These are phyloP conservation scores for Lepidurus arcticus DNA, from an alignment of 1,140 invertebrate species.

Conservation along the genomic window DNA sequence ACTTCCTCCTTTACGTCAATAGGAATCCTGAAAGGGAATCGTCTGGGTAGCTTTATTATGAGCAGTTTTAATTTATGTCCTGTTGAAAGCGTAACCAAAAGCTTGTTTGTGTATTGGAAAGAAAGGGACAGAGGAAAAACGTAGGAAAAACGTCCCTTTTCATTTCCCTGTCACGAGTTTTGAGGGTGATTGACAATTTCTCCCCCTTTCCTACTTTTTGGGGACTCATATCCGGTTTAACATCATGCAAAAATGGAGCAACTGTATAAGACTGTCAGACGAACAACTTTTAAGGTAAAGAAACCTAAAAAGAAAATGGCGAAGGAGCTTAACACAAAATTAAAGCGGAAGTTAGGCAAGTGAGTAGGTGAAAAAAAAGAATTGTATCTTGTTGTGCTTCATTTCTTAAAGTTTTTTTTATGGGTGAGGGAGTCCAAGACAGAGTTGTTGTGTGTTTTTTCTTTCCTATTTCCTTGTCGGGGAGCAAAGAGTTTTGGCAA, in stretches of 20 bases:
- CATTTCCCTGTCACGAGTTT: background rate
- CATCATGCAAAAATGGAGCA: background rate
- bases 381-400: background rate
- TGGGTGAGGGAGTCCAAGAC: background rate
- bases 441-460: no score
- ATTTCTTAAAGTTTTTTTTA: background rate
- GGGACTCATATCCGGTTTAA: background rate
- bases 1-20: background rate
- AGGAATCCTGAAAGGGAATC: background rate
- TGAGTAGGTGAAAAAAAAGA: background rate
- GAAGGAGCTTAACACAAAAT: background rate
- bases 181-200: conserved; percentile 15
- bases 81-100: background rate
- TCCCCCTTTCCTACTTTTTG: background rate
- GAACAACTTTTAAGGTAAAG: background rate
- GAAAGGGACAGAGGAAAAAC: background rate
- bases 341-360: background rate
- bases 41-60: no score
- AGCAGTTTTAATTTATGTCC: no score
- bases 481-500: background rate
- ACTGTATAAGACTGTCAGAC: background rate
- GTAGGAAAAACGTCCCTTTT: background rate
- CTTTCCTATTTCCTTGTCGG: background rate
- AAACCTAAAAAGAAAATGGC: conserved; percentile 16
- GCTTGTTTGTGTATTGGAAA: background rate